Base-by-base conservation (phyloP, 2,888 invertebrate genomes). In the Lasioglossum villosulum region DNA sequence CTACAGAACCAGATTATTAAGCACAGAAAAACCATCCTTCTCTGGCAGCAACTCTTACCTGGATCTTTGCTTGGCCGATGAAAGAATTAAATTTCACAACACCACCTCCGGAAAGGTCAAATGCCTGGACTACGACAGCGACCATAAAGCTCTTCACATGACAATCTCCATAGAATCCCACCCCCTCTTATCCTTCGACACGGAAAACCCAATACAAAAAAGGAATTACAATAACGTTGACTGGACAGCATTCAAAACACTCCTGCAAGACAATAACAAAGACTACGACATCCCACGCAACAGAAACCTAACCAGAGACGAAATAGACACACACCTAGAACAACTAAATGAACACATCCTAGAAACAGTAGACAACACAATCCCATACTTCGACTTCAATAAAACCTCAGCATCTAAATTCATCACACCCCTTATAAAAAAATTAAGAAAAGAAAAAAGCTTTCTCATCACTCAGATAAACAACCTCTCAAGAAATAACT, bases 321-420 rank as follows among this genome's bases (percentile, higher is more conserved):
- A 81, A 72, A 81, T 76, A 39, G 75, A 81, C 37, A 45, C 1
- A 2, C 3, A 23, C 6, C 37, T 81, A 8, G 48, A 45, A 0
- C 34, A 12, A 39, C n/a, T 81, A 6, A 71, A 76, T 34, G n/a
- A 6, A 14, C 30, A 72, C 30, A 81, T 81, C 52, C 6, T n/a
- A 0, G 63, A 12, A 1, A 71, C 81, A 19, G 30, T 66, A 3
- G 37, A 71, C 0, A 12, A 12, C 19, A 10, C 76, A 19, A 19
- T 68, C 8, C 75, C 80, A 12, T 14, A 10, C 0, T 12, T 12
- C 4, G n/a, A 77, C 23, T 19, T 27, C 1, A 34, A 72, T 3
- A 10, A 59, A 27, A 73, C 56, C 1, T 59, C 59, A 1, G 30
- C 45, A 10, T 59, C 42, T 2, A 78, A 63, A 30, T 78, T 42